phyloP scores from a whole-genome alignment of 2,797 vertebrate species.

The Oryzias sinensis region DNA sequence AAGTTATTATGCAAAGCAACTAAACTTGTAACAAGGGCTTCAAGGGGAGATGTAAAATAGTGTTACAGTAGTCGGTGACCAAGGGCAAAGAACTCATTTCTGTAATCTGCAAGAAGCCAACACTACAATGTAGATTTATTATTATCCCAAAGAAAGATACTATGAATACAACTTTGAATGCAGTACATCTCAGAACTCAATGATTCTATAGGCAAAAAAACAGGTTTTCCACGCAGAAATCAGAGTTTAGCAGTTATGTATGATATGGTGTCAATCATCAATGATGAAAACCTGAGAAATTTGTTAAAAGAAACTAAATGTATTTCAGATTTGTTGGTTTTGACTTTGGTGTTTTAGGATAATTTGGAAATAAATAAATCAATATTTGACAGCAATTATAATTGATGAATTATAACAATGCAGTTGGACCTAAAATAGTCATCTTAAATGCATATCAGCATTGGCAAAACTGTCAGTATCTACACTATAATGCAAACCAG shows the following conservation, averaged over 20 bases:
- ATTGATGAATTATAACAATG: constrained; percentile 14
- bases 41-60: constrained; percentile 36
- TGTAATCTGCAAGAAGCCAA: constrained; percentile 15
- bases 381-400: too few relatives aligned
- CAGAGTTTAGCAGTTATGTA: not conserved
- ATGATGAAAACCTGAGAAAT: not conserved
- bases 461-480: constrained; percentile 28
- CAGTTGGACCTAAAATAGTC: constrained; percentile 29
- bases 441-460: constrained; percentile 31
- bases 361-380: not conserved
- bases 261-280: not conserved
- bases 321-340: too few relatives aligned
- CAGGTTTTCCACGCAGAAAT: too few relatives aligned
- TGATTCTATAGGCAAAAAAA: not conserved
- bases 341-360: not conserved
- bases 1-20: constrained; percentile 61
- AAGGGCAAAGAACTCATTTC: constrained; percentile 18
- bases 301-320: not conserved
- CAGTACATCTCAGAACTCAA: not conserved
- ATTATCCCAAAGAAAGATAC: not conserved
- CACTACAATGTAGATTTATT: constrained; percentile 5
- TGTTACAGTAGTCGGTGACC: constrained; percentile 11
- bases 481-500: constrained; percentile 20
- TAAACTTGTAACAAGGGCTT: constrained; percentile 56
- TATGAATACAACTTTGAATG: not conserved